Conservation (phyloP, 2,113 vertebrate species). For the Neolamprologus variostigma region DNA sequence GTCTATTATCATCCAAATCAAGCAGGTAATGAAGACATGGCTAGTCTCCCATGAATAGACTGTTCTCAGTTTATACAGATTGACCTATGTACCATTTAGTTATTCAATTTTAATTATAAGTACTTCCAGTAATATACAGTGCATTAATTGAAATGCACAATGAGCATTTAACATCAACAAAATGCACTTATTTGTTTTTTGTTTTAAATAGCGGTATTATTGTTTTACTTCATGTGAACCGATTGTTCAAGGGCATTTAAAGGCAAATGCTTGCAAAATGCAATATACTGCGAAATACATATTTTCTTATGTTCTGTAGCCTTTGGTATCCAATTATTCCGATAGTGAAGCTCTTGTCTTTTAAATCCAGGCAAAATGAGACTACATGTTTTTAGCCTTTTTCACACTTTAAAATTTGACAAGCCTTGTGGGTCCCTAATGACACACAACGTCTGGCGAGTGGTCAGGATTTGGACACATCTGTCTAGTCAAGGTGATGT, state of each 20-base stretch:
- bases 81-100: background rate
- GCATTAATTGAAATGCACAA: background rate
- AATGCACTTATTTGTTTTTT: background rate
- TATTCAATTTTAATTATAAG: background rate
- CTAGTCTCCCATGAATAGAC: background rate
- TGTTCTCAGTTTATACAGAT: background rate
- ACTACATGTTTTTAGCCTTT: background rate
- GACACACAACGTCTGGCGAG: background rate
- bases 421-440: background rate
- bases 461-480: background rate
- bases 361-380: background rate
- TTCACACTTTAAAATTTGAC: background rate
- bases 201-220: background rate
- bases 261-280: background rate
- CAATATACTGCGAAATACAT: background rate
- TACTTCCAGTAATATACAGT: background rate
- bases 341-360: background rate
- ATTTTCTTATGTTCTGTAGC: background rate
- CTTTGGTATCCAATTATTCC: background rate
- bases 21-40: background rate
- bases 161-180: background rate
- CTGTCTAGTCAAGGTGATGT: background rate
- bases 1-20: background rate
- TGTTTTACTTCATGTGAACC: background rate
- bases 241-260: background rate